Conservation (phyloP, 2,797 vertebrate species). For the Crenichthys baileyi region DNA sequence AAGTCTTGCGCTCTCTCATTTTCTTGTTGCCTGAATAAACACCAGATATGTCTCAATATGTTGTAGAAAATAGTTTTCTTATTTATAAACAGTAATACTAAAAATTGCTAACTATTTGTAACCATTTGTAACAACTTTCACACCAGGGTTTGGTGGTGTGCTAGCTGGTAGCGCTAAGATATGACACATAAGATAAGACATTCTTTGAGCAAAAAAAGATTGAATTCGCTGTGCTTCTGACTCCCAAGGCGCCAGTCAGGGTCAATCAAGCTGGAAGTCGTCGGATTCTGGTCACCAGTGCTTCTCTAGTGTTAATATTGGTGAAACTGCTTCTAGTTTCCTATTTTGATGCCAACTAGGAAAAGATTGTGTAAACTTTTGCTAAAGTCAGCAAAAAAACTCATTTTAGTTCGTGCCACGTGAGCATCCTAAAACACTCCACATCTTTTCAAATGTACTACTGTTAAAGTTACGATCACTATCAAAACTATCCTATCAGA, state of each 20-base stretch:
- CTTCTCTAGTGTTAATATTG: background rate
- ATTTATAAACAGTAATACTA: background rate
- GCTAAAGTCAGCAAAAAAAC: background rate
- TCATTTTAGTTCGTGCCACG: too few relatives aligned
- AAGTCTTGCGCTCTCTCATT: too few relatives aligned
- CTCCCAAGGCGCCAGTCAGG: background rate
- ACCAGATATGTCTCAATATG: too few relatives aligned
- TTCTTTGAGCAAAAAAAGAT: background rate
- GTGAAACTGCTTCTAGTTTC: background rate
- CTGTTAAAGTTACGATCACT: background rate
- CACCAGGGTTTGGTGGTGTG: background rate
- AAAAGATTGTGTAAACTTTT: background rate
- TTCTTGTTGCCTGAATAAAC: too few relatives aligned
- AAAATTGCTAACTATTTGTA: background rate
- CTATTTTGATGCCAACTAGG: background rate
- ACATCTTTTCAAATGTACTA: background rate
- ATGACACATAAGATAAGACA: background rate
- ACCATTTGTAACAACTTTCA: too few relatives aligned
- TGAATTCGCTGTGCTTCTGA: background rate
- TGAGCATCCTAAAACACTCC: background rate
- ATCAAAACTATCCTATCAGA: background rate
- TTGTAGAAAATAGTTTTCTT: too few relatives aligned
- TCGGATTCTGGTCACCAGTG: too few relatives aligned
- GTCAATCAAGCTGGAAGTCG: background rate
- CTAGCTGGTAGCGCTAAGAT: background rate